Evolutionary conservation across 1,140 invertebrate species (phyloP).

Genomic region (Anastrepha ludens): DNA sequence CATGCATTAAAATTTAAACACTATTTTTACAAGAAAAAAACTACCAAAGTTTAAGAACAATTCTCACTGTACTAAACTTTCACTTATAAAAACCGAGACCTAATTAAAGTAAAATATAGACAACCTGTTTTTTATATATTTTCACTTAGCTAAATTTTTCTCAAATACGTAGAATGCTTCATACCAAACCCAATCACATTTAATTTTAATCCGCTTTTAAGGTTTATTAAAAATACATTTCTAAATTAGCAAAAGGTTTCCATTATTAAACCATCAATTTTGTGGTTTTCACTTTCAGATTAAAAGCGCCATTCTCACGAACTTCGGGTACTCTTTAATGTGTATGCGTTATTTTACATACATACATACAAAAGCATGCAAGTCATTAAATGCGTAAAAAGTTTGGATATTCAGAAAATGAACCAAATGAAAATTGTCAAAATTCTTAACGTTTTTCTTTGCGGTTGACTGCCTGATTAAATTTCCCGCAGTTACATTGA

Average conservation of each 20-base stretch:
- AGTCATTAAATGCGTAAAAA: background rate
- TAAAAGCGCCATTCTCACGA: background rate
- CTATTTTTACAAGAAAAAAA: too few species aligned
- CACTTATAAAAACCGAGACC: too few species aligned
- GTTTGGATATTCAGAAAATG: background rate
- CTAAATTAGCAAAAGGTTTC: background rate
- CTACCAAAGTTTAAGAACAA: too few species aligned
- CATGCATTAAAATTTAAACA: too few species aligned
- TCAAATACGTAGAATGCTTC: too few species aligned
- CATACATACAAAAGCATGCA: background rate
- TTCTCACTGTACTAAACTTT: too few species aligned
- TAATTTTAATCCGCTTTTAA: conserved; percentile 10
- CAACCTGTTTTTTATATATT: too few species aligned
- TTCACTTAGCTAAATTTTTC: too few species aligned
- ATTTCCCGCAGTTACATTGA: background rate
- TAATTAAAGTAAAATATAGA: too few species aligned
- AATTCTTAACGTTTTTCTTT: background rate
- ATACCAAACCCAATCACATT: background rate
- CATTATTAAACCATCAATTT: conserved; percentile 6
- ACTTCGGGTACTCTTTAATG: background rate
- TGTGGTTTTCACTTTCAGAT: background rate
- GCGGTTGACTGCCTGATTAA: conserved; percentile 17
- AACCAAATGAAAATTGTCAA: background rate
- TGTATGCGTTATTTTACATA: background rate
- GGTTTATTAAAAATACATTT: background rate